Conservation (phyloP, 1,140 invertebrate species). For the Danaus melanippus region DNA sequence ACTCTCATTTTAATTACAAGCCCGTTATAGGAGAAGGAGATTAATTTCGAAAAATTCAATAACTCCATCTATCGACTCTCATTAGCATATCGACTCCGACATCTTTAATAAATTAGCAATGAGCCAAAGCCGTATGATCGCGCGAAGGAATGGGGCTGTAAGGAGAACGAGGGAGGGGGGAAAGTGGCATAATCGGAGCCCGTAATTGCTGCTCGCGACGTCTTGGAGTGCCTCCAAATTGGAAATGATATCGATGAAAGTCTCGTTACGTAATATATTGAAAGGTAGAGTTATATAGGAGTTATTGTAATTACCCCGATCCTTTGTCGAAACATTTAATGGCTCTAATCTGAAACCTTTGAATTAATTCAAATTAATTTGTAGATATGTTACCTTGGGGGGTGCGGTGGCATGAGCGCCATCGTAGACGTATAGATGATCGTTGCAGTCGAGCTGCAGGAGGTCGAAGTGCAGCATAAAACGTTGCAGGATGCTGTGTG, state of each 20-base stretch:
- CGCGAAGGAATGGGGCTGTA: conserved; percentile 11
- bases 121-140: conserved; percentile 19
- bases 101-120: conserved; percentile 44
- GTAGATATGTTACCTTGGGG: conserved; percentile 79
- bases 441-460: conserved; percentile 90
- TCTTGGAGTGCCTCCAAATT: conserved; percentile 55
- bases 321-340: conserved; percentile 1
- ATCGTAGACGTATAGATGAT: conserved; percentile 93
- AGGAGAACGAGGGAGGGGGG: conserved; percentile 17
- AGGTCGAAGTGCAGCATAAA: conserved; percentile 93
- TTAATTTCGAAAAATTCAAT: not conserved
- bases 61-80: conserved; percentile 23
- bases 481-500: conserved; percentile 91
- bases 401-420: conserved; percentile 89
- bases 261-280: conserved; percentile 23
- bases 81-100: conserved; percentile 36
- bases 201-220: conserved; percentile 46
- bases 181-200: conserved; percentile 34
- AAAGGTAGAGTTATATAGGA: conserved; percentile 21
- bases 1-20: too few relatives aligned
- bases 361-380: not conserved
- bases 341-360: too few relatives aligned
- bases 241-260: conserved; percentile 36
- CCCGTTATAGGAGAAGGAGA: not conserved
- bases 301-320: conserved; percentile 18